Evolutionary conservation across 2,113 vertebrate genomes (phyloP).

Genomic region (Microtus oregoni): DNA sequence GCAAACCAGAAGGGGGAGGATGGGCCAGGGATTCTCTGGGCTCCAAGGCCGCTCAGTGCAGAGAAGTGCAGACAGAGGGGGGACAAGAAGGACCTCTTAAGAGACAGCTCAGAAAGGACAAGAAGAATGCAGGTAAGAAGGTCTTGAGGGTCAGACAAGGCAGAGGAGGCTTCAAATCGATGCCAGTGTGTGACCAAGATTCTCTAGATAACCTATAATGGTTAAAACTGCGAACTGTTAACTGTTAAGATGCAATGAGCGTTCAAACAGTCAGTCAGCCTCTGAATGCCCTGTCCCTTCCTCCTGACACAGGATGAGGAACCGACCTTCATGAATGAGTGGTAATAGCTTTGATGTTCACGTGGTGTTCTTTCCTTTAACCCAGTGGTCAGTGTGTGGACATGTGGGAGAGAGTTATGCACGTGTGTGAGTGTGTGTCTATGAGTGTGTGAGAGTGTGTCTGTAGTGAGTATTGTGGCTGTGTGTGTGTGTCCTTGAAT

Average conservation of each 20-base stretch:
- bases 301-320: not conserved
- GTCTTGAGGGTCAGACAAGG: not conserved
- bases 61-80: accelerated
- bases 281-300: not conserved
- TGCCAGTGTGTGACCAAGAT: not conserved
- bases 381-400: not conserved
- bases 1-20: not conserved
- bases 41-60: not conserved
- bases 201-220: not conserved
- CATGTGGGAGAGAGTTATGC: not conserved
- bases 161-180: not conserved
- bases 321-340: not conserved
- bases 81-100: not conserved
- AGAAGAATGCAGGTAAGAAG: not conserved
- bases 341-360: not conserved
- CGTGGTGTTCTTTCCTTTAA: not conserved
- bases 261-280: not conserved
- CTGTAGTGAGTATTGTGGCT: too few species aligned
- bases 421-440: too few species aligned
- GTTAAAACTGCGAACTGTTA: not conserved
- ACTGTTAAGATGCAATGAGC: not conserved
- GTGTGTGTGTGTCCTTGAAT: not conserved
- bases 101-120: not conserved
- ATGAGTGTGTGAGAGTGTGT: too few species aligned
- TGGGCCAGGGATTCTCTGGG: not conserved